Conservation (phyloP, 2,797 vertebrate genomes). For the Anguilla marmorata region DNA sequence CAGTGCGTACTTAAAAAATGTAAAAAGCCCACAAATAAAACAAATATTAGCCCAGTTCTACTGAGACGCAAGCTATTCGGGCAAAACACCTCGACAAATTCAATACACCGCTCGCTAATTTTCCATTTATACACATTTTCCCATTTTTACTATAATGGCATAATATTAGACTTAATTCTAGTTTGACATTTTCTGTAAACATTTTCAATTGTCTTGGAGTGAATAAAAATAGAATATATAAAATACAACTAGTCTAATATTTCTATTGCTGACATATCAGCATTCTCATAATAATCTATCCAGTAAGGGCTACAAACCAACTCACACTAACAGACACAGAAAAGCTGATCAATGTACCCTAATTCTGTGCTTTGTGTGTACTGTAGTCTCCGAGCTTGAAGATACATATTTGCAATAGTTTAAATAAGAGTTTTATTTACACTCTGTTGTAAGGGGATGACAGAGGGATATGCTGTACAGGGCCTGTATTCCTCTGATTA, state of each 20-base stretch:
- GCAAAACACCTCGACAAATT: conserved; percentile 45
- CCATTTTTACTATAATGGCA: conserved; percentile 34
- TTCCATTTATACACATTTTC: conserved; percentile 32
- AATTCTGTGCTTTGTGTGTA: conserved; percentile 15
- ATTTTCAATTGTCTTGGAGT: conserved; percentile 8
- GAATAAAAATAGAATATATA: conserved; percentile 17
- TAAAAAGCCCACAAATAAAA: conserved; percentile 19
- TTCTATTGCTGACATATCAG: background rate
- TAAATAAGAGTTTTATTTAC: conserved; percentile 53
- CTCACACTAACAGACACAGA: conserved; percentile 12
- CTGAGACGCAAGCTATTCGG: conserved; percentile 35
- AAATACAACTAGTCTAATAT: conserved; percentile 29
- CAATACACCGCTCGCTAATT: conserved; percentile 32
- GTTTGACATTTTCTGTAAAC: conserved; percentile 2
- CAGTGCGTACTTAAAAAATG: background rate
- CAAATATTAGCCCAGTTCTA: conserved; percentile 36
- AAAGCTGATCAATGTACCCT: conserved; percentile 7
- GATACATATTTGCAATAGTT: conserved; percentile 29
- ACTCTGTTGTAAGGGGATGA: conserved; percentile 38
- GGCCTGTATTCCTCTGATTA: conserved; percentile 32
- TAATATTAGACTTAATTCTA: conserved; percentile 28
- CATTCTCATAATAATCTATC: background rate
- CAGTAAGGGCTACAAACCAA: background rate
- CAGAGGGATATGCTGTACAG: conserved; percentile 5
- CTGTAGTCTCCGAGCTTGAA: background rate